Evolutionary conservation across 2,113 vertebrate species (phyloP).

Genomic region (Tachycineta bicolor): DNA sequence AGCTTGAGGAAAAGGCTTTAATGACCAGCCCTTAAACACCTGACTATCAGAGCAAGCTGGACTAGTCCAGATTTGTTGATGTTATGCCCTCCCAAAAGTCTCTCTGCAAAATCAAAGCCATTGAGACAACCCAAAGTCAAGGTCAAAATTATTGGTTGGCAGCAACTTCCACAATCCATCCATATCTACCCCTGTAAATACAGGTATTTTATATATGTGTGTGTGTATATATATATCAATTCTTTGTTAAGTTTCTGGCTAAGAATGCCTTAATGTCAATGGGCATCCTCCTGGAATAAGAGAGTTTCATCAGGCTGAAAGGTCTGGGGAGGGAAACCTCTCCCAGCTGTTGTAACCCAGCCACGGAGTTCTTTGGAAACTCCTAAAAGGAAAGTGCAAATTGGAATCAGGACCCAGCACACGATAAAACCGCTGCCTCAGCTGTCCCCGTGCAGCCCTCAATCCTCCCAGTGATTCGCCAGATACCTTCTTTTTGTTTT

Average conservation of each 20-base stretch:
- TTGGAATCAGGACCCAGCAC: neutral
- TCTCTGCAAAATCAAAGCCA: neutral
- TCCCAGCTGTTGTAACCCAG: neutral
- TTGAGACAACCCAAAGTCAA: neutral
- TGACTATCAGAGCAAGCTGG: neutral
- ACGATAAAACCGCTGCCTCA: neutral
- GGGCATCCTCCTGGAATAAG: neutral
- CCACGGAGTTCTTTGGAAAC: neutral
- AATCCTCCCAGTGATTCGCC: slow-evolving; percentile 1
- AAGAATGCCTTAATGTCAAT: neutral
- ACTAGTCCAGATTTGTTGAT: neutral
- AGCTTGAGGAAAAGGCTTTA: neutral
- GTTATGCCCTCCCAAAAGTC: neutral
- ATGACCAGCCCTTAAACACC: neutral
- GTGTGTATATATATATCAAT: rapidly evolving
- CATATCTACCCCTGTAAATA: neutral
- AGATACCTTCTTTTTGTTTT: slow-evolving; percentile 56
- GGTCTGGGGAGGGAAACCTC: neutral
- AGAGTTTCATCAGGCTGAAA: neutral
- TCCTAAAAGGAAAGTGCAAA: neutral
- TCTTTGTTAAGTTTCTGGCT: neutral
- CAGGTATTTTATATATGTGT: rapidly evolving
- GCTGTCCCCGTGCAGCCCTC: neutral
- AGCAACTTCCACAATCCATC: neutral
- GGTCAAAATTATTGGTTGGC: neutral